Evolutionary conservation across 1,140 invertebrate species (phyloP), one percentile per base, ranked within the genome.

Genomic region (Aethina tumida): DNA sequence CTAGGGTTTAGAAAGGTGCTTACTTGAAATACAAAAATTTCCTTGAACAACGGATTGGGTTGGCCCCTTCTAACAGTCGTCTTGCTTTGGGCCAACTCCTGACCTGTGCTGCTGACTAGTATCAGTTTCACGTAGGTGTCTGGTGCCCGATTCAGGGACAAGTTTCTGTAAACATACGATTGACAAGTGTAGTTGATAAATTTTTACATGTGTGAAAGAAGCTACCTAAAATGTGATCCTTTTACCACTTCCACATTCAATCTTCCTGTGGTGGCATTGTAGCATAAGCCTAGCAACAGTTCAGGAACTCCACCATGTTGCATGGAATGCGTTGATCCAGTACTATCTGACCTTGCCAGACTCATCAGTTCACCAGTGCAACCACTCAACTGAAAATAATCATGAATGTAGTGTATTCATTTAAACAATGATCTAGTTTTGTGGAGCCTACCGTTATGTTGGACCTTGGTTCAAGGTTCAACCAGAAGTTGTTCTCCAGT

Each of bases 1-100:
- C 5, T 2, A 1, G 14, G 14, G 3, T 15, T 31, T 31, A 16
- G 13, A 13, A 12, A n/a, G 16, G 6, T 12, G 51, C 57, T 62
- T 66, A 86, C 85, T 71, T 94, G 91, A 69, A 95, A 96, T 63
- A 94, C 82, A 63, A 96, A 96, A 1, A 90, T 89, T 66, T 96
- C 91, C 61, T 95, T 94, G 58, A 92, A 96, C 5, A 94, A 73
- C 24, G 91, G 91, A 71, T 95, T 94, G 14, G 91, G 91, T 63
- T 94, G 91, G 10, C 87, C 88, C 19, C 91, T 71, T 46, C 86
- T 70, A 1, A 92, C 76, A 13, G 86, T 87, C 4, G 91, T 94
- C 65, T 96, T 96, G 55, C 85, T 84, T 24, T 86, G 73, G 0
- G 86, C 83, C 62, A 96, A 85, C 66, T 95, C 90, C 64, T 93